Conservation (phyloP, 2,113 vertebrate species). For the Montifringilla adamsi region DNA sequence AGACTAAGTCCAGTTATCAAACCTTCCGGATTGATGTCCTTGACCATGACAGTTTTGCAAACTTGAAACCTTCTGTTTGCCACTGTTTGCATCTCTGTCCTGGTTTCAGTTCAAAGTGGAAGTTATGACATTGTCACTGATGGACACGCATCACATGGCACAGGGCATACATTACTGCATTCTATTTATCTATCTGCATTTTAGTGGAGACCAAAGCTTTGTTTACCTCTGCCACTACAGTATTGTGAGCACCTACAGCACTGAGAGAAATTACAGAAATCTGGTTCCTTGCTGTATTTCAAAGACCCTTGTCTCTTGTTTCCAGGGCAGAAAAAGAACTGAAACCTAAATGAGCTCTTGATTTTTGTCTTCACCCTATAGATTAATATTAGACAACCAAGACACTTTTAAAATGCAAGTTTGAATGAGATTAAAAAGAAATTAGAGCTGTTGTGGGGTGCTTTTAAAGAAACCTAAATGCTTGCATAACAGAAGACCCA, state of each 20-base stretch:
- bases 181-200: background rate
- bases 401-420: background rate
- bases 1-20: background rate
- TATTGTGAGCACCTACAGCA: background rate
- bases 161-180: background rate
- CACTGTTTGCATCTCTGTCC: background rate
- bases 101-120: background rate
- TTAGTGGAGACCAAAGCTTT: background rate
- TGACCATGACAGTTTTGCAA: background rate
- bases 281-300: background rate
- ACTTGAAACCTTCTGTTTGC: background rate
- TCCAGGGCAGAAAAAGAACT: background rate
- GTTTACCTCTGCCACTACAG: background rate
- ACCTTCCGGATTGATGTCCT: background rate
- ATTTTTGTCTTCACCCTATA: background rate
- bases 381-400: background rate
- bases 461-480: background rate
- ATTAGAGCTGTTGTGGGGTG: background rate
- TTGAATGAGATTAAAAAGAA: background rate
- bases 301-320: background rate
- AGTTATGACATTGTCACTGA: background rate
- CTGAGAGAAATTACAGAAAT: background rate
- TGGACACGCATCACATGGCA: rapidly evolving
- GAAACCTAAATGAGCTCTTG: background rate
- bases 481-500: background rate